These are phyloP conservation scores for Linurgus olivaceus DNA, from an alignment of 2,797 vertebrate species.

Conservation along the genomic window DNA sequence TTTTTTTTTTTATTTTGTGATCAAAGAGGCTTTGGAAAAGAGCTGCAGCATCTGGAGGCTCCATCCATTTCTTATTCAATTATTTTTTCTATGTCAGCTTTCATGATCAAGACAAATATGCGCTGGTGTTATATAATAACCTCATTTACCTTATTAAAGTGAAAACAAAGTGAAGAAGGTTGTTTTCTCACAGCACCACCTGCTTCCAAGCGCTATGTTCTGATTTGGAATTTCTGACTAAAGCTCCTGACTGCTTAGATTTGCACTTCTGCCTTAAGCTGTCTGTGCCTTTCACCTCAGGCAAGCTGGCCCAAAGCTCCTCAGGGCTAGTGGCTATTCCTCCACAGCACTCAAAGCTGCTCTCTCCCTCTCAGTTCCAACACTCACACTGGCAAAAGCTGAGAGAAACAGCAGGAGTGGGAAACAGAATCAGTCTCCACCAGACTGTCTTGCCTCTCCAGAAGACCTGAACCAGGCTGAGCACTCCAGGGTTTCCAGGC, in stretches of 20 bases:
- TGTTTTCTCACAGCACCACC: background rate
- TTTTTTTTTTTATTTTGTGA: background rate
- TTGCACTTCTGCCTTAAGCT: background rate
- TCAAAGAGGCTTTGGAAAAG: background rate
- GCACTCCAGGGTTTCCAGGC: background rate
- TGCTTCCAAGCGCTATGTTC: background rate
- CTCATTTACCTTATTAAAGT: background rate
- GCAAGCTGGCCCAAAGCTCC: background rate
- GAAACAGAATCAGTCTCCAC: background rate
- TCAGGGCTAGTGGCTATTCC: background rate
- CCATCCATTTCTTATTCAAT: background rate
- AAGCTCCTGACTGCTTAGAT: background rate
- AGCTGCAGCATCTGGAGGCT: background rate
- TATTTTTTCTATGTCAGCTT: constrained; percentile 4
- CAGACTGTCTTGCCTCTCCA: background rate
- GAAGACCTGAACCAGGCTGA: background rate
- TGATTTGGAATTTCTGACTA: background rate
- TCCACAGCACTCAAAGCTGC: background rate
- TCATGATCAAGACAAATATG: background rate
- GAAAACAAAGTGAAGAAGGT: background rate
- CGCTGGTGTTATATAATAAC: background rate
- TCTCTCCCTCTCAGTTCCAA: background rate
- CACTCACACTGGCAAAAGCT: background rate
- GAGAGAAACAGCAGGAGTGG: background rate
- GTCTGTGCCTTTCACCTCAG: background rate